phyloP scores from a whole-genome alignment of 2,888 invertebrate species.

The Watsonalla cultraria region DNA sequence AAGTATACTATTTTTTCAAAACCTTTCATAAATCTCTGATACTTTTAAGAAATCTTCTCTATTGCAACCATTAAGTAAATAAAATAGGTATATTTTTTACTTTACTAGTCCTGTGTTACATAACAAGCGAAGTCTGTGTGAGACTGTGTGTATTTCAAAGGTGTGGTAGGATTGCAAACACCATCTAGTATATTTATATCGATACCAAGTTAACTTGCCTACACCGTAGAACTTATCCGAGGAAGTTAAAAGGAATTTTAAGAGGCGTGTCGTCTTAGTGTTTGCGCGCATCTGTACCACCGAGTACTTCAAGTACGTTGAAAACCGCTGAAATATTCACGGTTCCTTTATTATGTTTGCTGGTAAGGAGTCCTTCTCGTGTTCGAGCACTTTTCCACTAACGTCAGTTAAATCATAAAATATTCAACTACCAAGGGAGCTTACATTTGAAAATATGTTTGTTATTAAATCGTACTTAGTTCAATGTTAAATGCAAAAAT shows the following conservation, averaged over 20 bases:
- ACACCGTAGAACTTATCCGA: conserved; percentile 26
- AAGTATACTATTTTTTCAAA: too few species aligned
- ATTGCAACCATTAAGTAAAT: too few species aligned
- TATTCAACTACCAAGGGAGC: neutral
- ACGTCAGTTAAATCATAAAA: neutral
- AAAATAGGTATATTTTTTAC: too few species aligned
- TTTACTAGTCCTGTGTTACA: too few species aligned
- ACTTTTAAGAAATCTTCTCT: too few species aligned
- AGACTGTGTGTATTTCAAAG: too few species aligned
- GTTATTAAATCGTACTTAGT: neutral
- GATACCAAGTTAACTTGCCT: conserved; percentile 16
- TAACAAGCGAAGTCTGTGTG: too few species aligned
- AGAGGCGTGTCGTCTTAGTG: conserved; percentile 26
- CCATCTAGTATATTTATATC: conserved; percentile 11
- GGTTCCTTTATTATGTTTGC: neutral
- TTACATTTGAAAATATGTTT: neutral
- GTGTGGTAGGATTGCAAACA: neutral
- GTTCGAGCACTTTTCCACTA: neutral
- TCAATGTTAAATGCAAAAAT: neutral
- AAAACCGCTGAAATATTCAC: neutral
- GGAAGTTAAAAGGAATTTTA: conserved; percentile 39
- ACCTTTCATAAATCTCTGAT: too few species aligned
- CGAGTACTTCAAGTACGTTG: neutral
- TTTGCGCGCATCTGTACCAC: conserved; percentile 9
- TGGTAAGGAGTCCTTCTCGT: neutral